Percentiles rank a stretch among this genome's conserved stretches.
phyloP scores from a whole-genome alignment of 2,113 vertebrate species.

The Ciconia boyciana region DNA sequence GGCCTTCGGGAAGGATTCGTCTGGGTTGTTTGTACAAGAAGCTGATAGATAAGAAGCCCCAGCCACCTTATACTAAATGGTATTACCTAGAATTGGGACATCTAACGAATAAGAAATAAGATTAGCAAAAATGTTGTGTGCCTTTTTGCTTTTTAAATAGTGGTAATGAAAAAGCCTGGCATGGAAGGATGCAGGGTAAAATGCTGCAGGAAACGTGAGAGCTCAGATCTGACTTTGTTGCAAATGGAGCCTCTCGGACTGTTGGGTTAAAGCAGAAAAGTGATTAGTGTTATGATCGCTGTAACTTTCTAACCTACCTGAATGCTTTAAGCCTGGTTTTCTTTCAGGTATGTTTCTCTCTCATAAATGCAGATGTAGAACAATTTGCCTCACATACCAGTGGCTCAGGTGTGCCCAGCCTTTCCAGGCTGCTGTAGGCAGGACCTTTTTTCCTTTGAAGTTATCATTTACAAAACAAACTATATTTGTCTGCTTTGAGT shows the following conservation, averaged over 20 bases:
- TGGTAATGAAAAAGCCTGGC: not conserved
- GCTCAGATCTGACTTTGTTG: not conserved
- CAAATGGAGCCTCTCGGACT: not conserved
- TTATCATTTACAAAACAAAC: not conserved
- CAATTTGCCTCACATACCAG: not conserved
- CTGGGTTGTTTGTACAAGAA: not conserved
- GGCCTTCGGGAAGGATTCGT: slow-evolving; percentile 35
- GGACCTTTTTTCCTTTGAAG: not conserved
- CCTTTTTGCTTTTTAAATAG: not conserved
- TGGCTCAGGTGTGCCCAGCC: not conserved
- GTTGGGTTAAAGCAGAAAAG: not conserved
- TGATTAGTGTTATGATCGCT: not conserved
- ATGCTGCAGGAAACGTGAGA: not conserved
- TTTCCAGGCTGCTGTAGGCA: not conserved
- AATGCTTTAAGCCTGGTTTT: not conserved
- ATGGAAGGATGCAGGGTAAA: not conserved
- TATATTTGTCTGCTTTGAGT: not conserved
- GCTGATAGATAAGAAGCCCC: not conserved
- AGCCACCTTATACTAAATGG: not conserved
- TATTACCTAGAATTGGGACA: not conserved
- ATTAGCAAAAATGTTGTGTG: not conserved
- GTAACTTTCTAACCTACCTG: not conserved
- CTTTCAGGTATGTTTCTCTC: not conserved
- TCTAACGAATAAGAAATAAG: not conserved
- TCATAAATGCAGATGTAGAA: not conserved